These are phyloP conservation scores for Picathartes gymnocephalus DNA, from an alignment of 2,113 vertebrate genomes.

Conservation along the genomic window DNA sequence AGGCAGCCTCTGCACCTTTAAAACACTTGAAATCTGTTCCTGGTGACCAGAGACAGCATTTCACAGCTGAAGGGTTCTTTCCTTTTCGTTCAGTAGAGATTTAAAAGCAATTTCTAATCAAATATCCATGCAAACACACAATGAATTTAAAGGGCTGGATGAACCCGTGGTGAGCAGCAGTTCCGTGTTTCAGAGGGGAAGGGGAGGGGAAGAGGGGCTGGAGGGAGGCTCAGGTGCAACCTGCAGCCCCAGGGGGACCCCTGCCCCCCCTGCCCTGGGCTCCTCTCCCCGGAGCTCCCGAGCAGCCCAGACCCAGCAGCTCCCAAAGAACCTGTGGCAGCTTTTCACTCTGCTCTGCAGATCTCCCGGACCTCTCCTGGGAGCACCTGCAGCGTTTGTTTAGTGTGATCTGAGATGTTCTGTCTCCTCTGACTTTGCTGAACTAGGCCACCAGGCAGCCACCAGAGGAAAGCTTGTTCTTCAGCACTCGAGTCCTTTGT, in stretches of 20 bases:
- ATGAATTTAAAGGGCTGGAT: not conserved
- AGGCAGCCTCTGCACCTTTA: not conserved
- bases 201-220: not conserved
- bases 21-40: not conserved
- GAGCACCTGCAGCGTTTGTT: slow-evolving; percentile 22
- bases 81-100: not conserved
- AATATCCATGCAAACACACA: not conserved
- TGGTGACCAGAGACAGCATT: not conserved
- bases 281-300: not conserved
- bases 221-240: not conserved
- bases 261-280: fast-evolving
- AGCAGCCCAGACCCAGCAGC: not conserved
- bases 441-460: slow-evolving; percentile 61
- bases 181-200: fast-evolving
- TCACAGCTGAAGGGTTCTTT: not conserved
- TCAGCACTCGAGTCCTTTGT: slow-evolving; percentile 28
- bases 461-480: slow-evolving; percentile 61
- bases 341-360: not conserved
- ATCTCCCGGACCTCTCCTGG: slow-evolving; percentile 14
- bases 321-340: not conserved
- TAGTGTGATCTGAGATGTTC: not conserved
- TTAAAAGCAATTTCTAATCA: not conserved
- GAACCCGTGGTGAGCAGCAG: not conserved
- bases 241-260: fast-evolving
- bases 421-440: slow-evolving; percentile 52